A percentile compares a stretch with the other conserved stretches of the same genome.
Conservation (phyloP, 2,113 vertebrate species). For the Rana temporaria region DNA sequence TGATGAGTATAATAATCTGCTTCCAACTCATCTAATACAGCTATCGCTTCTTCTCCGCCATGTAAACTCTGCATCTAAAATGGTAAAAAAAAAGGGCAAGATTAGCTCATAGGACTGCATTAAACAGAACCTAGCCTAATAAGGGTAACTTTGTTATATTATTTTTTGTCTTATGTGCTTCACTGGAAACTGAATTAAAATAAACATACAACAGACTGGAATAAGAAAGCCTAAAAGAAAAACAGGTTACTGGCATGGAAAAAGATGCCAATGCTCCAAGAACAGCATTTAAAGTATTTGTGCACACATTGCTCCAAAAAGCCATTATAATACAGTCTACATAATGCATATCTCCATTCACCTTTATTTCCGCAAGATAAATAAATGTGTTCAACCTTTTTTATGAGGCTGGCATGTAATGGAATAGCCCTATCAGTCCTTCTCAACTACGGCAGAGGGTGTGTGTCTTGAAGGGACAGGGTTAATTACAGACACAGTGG, state of each 20-base stretch:
- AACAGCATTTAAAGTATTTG: background rate
- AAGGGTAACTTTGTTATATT: background rate
- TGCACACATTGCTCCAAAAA: no score
- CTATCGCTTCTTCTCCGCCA: constrained; percentile 89
- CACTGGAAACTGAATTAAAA: background rate
- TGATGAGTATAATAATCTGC: constrained; percentile 95
- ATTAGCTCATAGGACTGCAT: background rate
- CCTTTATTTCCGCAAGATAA: no score
- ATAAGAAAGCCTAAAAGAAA: constrained; percentile 9
- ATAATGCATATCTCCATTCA: no score
- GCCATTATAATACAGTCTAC: no score
- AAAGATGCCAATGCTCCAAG: background rate
- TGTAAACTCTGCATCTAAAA: constrained; percentile 92
- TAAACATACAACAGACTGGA: constrained; percentile 10
- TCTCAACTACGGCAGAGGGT: no score
- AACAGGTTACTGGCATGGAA: background rate
- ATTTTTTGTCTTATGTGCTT: background rate
- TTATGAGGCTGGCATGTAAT: no score
- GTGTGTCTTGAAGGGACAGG: no score
- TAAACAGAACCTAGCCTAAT: background rate
- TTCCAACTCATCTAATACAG: constrained; percentile 90
- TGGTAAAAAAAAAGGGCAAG: background rate
- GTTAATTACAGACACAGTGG: no score
- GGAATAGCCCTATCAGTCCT: no score
- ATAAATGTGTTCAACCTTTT: no score